A percentile compares a stretch with the other conserved stretches of the same genome.
Conservation (phyloP, 1,140 invertebrate species). For the Orussus abietinus region DNA sequence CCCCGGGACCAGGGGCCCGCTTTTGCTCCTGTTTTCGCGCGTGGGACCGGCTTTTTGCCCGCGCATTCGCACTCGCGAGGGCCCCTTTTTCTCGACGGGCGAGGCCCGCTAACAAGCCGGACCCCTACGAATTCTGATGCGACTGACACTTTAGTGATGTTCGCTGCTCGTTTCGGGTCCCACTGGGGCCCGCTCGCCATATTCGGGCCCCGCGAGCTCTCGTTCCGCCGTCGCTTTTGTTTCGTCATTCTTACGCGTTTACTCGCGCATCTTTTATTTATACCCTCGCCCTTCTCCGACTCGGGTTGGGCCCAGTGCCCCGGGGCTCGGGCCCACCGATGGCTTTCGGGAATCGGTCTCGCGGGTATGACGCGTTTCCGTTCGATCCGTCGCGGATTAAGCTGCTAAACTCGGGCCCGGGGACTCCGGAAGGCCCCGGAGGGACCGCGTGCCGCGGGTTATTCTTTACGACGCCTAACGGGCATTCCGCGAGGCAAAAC, state of each 20-base stretch:
- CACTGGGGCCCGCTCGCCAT: neutral
- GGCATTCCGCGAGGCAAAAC: conserved; percentile 29
- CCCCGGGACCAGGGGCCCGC: conserved; percentile 7
- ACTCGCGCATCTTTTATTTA: too few relatives aligned
- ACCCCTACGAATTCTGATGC: conserved; percentile 44
- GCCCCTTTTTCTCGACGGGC: conserved; percentile 29
- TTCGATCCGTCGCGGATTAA: too few relatives aligned
- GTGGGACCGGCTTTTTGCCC: conserved; percentile 5
- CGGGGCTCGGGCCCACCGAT: too few relatives aligned
- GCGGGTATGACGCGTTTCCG: too few relatives aligned
- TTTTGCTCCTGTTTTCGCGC: conserved; percentile 10
- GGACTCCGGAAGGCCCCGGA: neutral
- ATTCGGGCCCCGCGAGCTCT: neutral
- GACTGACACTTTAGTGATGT: conserved; percentile 47
- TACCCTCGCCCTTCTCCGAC: too few relatives aligned
- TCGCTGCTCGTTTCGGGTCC: conserved; percentile 19
- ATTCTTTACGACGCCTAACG: conserved; percentile 31
- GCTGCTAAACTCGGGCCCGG: too few relatives aligned
- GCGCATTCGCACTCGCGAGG: conserved; percentile 19
- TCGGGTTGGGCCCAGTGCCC: too few relatives aligned
- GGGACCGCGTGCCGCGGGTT: conserved; percentile 13
- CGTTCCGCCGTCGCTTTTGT: neutral
- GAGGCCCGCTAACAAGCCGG: conserved; percentile 39
- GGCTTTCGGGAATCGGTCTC: too few relatives aligned
- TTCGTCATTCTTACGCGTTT: too few relatives aligned